Percentiles rank a stretch among this genome's conserved stretches.
phyloP scores from a whole-genome alignment of 23 tunicate species.

The Oikopleura dioica region DNA sequence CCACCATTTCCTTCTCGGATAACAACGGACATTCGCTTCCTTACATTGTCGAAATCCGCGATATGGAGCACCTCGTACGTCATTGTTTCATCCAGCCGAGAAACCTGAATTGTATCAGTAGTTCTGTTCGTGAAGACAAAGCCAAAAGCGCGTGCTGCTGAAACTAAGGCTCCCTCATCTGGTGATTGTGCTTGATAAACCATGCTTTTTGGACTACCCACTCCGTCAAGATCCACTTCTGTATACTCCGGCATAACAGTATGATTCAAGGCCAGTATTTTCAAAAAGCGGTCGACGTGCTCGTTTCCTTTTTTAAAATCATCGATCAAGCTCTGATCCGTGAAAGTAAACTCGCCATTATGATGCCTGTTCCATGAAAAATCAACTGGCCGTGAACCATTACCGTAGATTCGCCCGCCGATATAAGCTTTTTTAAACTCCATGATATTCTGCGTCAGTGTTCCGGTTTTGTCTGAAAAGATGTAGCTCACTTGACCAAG shows the following conservation, averaged over 20 bases:
- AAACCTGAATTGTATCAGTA: neutral
- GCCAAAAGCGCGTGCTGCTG: slow-evolving; percentile 1
- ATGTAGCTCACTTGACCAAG: neutral
- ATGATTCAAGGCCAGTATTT: neutral
- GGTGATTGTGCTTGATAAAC: slow-evolving; percentile 3
- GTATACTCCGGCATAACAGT: neutral
- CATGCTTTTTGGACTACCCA: neutral
- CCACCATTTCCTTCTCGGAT: neutral
- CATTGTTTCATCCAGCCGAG: neutral
- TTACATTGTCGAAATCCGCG: slow-evolving; percentile 3
- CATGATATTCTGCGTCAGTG: slow-evolving; percentile 5
- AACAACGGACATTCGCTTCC: slow-evolving; percentile 8
- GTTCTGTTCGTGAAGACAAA: neutral
- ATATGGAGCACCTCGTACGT: slow-evolving; percentile 1
- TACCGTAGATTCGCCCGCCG: neutral
- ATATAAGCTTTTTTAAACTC: neutral
- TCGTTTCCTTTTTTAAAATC: neutral
- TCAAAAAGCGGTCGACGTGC: neutral
- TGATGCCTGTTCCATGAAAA: neutral
- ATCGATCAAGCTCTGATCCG: neutral
- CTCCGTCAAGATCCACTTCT: neutral
- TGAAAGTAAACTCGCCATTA: neutral
- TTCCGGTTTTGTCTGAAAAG: slow-evolving; percentile 9
- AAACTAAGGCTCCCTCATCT: neutral
- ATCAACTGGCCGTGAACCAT: neutral